A percentile compares a stretch with the other conserved stretches of the same genome.
These are phyloP conservation scores for Muscidifurax raptorellus DNA, from an alignment of 1,140 invertebrate genomes.

Conservation along the genomic window DNA sequence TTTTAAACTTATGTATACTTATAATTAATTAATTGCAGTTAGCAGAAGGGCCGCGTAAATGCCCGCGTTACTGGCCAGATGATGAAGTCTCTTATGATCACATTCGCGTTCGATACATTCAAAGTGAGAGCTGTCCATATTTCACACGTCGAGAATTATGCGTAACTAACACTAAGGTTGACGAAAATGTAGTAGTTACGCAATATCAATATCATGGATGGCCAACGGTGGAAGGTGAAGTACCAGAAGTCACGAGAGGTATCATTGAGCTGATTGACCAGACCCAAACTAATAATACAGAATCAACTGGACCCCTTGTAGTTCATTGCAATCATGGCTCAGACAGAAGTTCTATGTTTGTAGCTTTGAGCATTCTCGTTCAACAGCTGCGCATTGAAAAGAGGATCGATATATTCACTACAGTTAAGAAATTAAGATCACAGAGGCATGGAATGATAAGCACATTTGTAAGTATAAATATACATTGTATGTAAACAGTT, in stretches of 20 bases:
- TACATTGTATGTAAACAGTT: background rate
- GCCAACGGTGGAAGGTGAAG: constrained; percentile 90
- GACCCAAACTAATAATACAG: constrained; percentile 77
- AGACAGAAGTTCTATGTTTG: constrained; percentile 92
- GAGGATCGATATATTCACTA: constrained; percentile 90
- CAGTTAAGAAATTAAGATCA: constrained; percentile 87
- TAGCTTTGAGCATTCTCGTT: constrained; percentile 89
- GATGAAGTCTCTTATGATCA: constrained; percentile 89
- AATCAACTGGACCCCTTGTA: constrained; percentile 80
- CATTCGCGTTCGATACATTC: constrained; percentile 89
- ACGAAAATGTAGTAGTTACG: constrained; percentile 84
- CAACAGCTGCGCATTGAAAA: constrained; percentile 88
- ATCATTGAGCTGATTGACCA: constrained; percentile 88
- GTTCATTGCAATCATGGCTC: constrained; percentile 92
- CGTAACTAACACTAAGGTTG: constrained; percentile 84
- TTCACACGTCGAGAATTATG: constrained; percentile 89
- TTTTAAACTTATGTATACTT: background rate
- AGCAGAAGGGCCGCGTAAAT: constrained; percentile 85
- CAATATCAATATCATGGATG: constrained; percentile 93
- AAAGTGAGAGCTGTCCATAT: constrained; percentile 91
- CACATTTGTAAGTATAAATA: constrained; percentile 81
- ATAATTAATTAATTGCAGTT: constrained; percentile 16
- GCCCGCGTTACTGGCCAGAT: constrained; percentile 94
- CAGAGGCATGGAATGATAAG: constrained; percentile 89
- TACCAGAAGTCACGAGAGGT: constrained; percentile 89